Conservation (phyloP, 2,888 invertebrate genomes). For the Melinopterus prodromus region DNA sequence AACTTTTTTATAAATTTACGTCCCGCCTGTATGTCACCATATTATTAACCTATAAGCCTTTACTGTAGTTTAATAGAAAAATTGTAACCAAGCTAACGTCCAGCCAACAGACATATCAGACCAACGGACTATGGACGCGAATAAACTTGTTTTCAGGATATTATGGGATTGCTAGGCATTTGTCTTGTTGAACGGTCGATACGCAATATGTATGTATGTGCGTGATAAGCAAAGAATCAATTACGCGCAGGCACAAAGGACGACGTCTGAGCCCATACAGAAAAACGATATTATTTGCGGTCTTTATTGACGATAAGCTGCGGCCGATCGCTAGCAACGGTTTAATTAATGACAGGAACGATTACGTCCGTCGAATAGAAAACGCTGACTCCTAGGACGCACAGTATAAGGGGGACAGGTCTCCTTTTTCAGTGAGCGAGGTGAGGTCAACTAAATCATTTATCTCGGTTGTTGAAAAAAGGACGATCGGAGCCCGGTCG, state of each 20-base stretch:
- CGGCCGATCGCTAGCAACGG: not conserved
- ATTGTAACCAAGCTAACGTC: too few relatives aligned
- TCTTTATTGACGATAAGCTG: slow-evolving; percentile 4
- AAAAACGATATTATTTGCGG: slow-evolving; percentile 4
- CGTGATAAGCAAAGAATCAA: not conserved
- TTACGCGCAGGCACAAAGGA: not conserved
- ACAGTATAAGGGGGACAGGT: not conserved
- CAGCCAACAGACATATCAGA: not conserved
- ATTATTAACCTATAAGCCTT: too few relatives aligned
- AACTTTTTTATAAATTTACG: too few relatives aligned
- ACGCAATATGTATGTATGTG: not conserved
- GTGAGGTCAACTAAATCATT: slow-evolving; percentile 26
- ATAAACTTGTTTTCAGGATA: not conserved
- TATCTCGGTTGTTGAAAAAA: slow-evolving; percentile 15
- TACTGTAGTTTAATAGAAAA: too few relatives aligned
- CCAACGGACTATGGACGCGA: not conserved
- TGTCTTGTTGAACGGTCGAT: not conserved
- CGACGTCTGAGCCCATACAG: not conserved
- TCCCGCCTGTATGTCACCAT: too few relatives aligned
- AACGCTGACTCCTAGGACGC: slow-evolving; percentile 36
- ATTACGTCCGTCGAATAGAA: slow-evolving; percentile 37
- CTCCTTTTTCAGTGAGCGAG: not conserved
- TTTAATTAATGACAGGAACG: slow-evolving; percentile 37
- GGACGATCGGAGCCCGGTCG: slow-evolving; percentile 4
- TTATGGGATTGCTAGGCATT: not conserved